Percentiles rank a stretch among this genome's conserved stretches.
Conservation (phyloP, 1,140 invertebrate genomes). For the Adelges cooleyi region DNA sequence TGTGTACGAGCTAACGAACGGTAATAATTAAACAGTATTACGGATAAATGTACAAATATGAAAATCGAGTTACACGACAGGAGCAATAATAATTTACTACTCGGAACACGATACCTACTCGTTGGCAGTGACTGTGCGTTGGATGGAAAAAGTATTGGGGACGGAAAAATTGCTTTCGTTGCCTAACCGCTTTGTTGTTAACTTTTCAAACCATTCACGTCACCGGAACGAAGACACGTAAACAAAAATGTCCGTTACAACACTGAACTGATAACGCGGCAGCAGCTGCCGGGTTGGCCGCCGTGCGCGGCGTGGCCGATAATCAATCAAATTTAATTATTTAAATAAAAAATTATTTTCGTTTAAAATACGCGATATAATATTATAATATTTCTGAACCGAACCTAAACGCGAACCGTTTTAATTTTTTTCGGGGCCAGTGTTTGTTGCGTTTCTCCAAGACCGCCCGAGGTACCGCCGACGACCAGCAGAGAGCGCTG, state of each 20-base stretch:
- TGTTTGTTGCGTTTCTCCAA: too few species aligned
- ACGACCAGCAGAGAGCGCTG: not conserved
- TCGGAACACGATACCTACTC: not conserved
- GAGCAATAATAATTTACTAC: not conserved
- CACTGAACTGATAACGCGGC: not conserved
- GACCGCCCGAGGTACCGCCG: not conserved
- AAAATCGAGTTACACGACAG: not conserved
- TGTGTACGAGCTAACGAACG: too few species aligned
- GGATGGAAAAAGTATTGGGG: not conserved
- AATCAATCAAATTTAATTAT: too few species aligned
- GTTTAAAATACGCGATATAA: too few species aligned
- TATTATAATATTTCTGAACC: too few species aligned
- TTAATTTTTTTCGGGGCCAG: too few species aligned
- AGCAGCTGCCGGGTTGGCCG: too few species aligned
- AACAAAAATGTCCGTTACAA: slow-evolving; percentile 24
- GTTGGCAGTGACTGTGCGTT: not conserved
- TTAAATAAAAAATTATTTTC: too few species aligned
- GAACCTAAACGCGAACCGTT: too few species aligned
- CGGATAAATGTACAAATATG: not conserved
- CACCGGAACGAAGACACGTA: slow-evolving; percentile 23
- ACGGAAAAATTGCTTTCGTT: slow-evolving; percentile 9
- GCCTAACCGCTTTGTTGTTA: slow-evolving; percentile 26
- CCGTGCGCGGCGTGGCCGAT: too few species aligned
- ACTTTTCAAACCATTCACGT: slow-evolving; percentile 22
- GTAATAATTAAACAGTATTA: not conserved